Base-by-base conservation (phyloP, 2,888 invertebrate species). In the Limnephilus rhombicus region DNA sequence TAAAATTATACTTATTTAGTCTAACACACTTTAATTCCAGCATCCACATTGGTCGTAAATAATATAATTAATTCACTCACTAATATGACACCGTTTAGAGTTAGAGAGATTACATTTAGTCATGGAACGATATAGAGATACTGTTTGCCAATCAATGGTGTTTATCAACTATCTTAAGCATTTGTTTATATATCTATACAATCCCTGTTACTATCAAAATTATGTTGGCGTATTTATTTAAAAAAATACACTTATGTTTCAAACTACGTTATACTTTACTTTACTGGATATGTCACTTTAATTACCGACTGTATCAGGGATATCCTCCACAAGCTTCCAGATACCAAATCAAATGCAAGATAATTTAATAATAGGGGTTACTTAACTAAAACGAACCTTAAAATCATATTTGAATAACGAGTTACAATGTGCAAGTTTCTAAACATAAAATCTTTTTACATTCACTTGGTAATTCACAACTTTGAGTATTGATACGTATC, bases 401-500 rank as follows among this genome's bases (percentile, higher is more conserved):
- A 90, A 90, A 45, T n/a, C 80, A 90, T 90, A 90, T 41, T 90
- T 90, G 49, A 82, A 49, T 83, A 83, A 90, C 81, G 29, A 41
- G 83, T 83, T 90, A 82, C 49, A 90, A 82, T 53, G 37, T 90
- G 83, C 68, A 90, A 68, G 68, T 82, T 53, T 85, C 85, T 90
- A 85, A 89, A 90, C 83, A 90, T 85, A 90, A 90, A 90, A 90
- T 85, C 90, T 31, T 85, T 86, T 92, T 92, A 90, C 92, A 93
- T 90, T 92, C 88, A 92, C 88, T 89, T 87, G 90, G 89, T 92
- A 93, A 92, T 91, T 93, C 93, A 93, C 93, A 93, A 93, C 93
- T 93, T 92, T 93, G 93, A 93, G 93, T 93, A 93, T 92, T 93
- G 93, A 93, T 93, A 93, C 93, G 93, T 93, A 93, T 93, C 92